Evolutionary conservation across 2,113 vertebrate species (phyloP).

Genomic region (Pteruthius melanotis): DNA sequence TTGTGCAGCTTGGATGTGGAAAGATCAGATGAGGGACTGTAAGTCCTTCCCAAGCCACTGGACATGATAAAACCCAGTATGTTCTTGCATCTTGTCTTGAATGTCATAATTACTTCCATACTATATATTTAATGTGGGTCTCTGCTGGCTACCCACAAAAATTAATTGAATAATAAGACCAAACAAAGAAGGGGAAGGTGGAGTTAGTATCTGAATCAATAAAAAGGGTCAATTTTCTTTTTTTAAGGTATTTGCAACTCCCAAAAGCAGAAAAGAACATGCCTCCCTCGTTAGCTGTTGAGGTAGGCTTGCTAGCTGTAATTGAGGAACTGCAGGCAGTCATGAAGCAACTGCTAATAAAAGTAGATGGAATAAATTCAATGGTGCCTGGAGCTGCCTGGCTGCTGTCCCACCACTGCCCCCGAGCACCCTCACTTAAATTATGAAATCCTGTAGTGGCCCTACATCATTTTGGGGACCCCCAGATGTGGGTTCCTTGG

Average conservation of each 20-base stretch:
- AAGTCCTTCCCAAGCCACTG: background rate
- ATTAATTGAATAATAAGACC: background rate
- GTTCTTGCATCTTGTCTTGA: background rate
- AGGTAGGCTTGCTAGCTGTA: background rate
- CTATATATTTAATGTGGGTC: background rate
- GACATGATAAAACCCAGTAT: background rate
- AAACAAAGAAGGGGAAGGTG: background rate
- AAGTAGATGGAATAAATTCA: slow-evolving; percentile 10
- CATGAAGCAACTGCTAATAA: background rate
- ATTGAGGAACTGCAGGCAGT: background rate
- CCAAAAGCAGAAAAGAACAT: background rate
- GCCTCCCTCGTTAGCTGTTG: background rate
- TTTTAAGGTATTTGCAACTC: background rate
- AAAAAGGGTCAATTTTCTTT: background rate
- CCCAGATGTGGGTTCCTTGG: background rate
- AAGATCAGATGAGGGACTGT: background rate
- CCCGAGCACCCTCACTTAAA: background rate
- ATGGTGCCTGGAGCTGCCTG: slow-evolving; percentile 4
- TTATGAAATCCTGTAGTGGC: background rate
- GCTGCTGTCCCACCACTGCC: slow-evolving; percentile 23
- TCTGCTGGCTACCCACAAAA: background rate
- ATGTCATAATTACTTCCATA: background rate
- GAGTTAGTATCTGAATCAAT: background rate
- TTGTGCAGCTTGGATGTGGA: background rate
- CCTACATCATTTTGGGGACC: background rate